Base-by-base conservation (phyloP, 2,888 invertebrate genomes). In the Metallyticus violacea region DNA sequence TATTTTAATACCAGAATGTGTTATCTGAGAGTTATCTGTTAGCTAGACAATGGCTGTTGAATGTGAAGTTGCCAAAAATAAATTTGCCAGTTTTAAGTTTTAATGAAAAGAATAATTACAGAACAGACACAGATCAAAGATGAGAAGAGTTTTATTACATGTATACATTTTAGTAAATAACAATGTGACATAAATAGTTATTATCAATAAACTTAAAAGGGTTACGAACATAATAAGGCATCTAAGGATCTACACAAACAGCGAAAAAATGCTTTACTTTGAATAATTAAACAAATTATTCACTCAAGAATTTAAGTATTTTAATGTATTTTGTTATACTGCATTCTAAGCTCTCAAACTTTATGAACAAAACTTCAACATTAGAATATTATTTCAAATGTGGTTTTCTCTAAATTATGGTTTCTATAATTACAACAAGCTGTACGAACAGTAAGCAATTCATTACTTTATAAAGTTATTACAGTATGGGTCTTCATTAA, bases 401-500 rank as follows among this genome's bases (percentile, higher is more conserved):
- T n/a, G n/a, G n/a, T n/a, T n/a, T n/a, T 62, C 15, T 62, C 0
- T 15, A 15, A 62, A 5, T 62, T 62, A 62, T 15, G 15, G 22
- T 62, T 62, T 62, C 40, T 15, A 22, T 62, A 62, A 15, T 62
- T 62, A 62, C 22, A 62, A 62, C 9, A 62, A 62, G 40, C 9
- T 40, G 30, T 2, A 40, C 15, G 9, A 9, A 40, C 3, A n/a
- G n/a, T n/a, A 62, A 9, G n/a, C 3, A 79, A 15, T 27, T 27
- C 7, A 85, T 40, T 9, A 77, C 81, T n/a, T n/a, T n/a, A n/a
- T n/a, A n/a, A n/a, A n/a, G n/a, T n/a, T 85, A 26, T 85, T 26
- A 76, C 88, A 81, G n/a, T n/a, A 77, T 88, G 82, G 15, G 78
- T 86, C 28, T 79, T 82, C 77, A 87, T 88, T 28, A 88, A 85